These are phyloP conservation scores for Diplazon laetatorius DNA, from an alignment of 2,888 invertebrate species.

Conservation along the genomic window DNA sequence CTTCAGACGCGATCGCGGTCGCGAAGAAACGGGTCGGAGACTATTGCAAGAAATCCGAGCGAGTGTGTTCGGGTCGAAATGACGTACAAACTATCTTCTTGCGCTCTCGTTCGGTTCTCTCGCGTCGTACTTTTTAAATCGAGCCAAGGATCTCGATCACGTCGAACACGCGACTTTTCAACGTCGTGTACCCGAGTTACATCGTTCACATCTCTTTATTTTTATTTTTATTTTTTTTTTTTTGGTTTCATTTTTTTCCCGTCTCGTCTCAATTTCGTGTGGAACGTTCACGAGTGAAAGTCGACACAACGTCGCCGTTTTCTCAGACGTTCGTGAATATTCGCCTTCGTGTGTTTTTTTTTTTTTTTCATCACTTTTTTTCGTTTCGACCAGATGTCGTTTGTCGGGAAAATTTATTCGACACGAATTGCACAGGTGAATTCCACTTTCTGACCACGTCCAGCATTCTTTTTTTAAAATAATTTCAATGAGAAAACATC, in stretches of 20 bases:
- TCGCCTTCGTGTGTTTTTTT: conserved; percentile 28
- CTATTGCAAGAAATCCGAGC: conserved; percentile 34
- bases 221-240: neutral
- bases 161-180: conserved; percentile 28
- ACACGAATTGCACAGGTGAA: neutral
- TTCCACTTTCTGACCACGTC: neutral
- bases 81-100: conserved; percentile 24
- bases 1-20: conserved; percentile 8
- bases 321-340: conserved; percentile 41
- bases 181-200: conserved; percentile 20
- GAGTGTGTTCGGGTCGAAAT: conserved; percentile 14
- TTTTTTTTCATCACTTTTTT: conserved; percentile 22
- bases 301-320: conserved; percentile 41
- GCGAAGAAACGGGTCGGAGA: conserved; percentile 21
- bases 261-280: too few relatives aligned
- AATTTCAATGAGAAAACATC: conserved; percentile 31
- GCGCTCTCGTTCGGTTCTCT: conserved; percentile 45
- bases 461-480: conserved; percentile 25
- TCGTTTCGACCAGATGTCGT: neutral
- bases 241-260: conserved; percentile 23
- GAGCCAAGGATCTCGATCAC: conserved; percentile 50
- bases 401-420: conserved; percentile 7
- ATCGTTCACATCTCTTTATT: conserved; percentile 12
- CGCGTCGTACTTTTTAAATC: conserved; percentile 43
- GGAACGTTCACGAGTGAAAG: conserved; percentile 63